phyloP scores from a whole-genome alignment of 2,113 vertebrate species.

The Tyrannus savana region DNA sequence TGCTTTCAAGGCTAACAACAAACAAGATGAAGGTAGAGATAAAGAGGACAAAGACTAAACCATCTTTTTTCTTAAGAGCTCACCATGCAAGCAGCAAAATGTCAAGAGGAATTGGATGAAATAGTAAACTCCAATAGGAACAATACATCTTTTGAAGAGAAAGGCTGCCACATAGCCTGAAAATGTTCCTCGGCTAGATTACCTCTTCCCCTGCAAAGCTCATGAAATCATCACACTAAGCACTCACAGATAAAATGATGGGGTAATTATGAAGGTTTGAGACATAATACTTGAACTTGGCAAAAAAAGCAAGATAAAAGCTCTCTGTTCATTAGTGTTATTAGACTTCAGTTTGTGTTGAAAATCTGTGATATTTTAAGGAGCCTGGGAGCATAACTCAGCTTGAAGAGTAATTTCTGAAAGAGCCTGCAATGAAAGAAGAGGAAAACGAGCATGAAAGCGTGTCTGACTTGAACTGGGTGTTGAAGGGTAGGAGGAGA shows the following conservation, averaged over 20 bases:
- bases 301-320: constrained; percentile 46
- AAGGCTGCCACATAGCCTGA: constrained; percentile 16
- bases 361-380: constrained; percentile 53
- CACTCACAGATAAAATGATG: constrained; percentile 37
- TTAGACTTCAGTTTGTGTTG: constrained; percentile 10
- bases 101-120: not conserved
- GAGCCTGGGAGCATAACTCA: not conserved
- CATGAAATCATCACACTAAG: constrained; percentile 2
- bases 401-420: constrained; percentile 1
- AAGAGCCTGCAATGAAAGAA: not conserved
- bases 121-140: constrained; percentile 25
- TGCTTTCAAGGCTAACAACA: constrained; percentile 15
- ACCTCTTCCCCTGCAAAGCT: constrained; percentile 36
- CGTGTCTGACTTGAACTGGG: not conserved
- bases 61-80: not conserved
- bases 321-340: constrained; percentile 26
- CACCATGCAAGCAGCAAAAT: constrained; percentile 11
- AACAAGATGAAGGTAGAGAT: not conserved
- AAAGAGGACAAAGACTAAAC: constrained; percentile 1
- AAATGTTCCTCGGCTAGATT: constrained; percentile 26
- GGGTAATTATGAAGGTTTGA: constrained; percentile 42
- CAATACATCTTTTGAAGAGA: constrained; percentile 24
- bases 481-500: not conserved
- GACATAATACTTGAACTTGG: constrained; percentile 27
- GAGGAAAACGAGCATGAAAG: not conserved